A percentile compares a stretch with the other conserved stretches of the same genome.
These are phyloP conservation scores for Perca schrenkii DNA, from an alignment of 2,113 vertebrate species.

Conservation along the genomic window DNA sequence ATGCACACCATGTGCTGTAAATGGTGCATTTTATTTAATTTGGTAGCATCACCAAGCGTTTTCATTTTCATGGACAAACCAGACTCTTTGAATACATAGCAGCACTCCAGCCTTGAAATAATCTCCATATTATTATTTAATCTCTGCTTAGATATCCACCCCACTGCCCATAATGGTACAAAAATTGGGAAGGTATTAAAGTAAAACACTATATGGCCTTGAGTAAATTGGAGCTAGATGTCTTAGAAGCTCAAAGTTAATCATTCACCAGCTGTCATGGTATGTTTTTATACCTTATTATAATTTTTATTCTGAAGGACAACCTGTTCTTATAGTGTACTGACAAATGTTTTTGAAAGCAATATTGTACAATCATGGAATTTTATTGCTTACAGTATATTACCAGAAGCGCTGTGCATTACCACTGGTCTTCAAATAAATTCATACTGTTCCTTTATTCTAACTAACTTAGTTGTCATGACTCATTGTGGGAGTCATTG, in stretches of 20 bases:
- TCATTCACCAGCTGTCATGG: neutral
- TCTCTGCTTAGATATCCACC: neutral
- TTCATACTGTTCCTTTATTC: neutral
- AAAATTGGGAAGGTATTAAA: constrained; percentile 2
- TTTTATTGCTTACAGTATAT: neutral
- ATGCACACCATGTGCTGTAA: neutral
- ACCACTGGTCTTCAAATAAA: neutral
- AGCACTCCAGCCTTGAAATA: constrained; percentile 5
- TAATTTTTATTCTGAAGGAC: neutral
- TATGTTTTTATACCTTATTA: constrained; percentile 14
- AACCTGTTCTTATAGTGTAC: neutral
- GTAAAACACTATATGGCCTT: neutral
- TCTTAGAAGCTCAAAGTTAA: constrained; percentile 15
- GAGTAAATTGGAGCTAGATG: too few relatives aligned
- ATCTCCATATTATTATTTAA: neutral
- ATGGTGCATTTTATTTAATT: constrained; percentile 22
- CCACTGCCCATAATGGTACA: neutral
- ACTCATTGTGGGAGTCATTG: constrained; percentile 39
- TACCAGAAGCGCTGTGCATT: neutral
- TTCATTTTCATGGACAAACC: neutral
- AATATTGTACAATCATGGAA: neutral
- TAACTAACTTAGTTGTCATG: constrained; percentile 13
- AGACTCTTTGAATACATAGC: neutral
- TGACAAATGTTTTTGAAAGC: neutral
- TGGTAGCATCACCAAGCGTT: neutral